A percentile compares a stretch with the other conserved stretches of the same genome.
Evolutionary conservation across 2,113 vertebrate species (phyloP).

Genomic region (Mesoclemmys tuberculata): DNA sequence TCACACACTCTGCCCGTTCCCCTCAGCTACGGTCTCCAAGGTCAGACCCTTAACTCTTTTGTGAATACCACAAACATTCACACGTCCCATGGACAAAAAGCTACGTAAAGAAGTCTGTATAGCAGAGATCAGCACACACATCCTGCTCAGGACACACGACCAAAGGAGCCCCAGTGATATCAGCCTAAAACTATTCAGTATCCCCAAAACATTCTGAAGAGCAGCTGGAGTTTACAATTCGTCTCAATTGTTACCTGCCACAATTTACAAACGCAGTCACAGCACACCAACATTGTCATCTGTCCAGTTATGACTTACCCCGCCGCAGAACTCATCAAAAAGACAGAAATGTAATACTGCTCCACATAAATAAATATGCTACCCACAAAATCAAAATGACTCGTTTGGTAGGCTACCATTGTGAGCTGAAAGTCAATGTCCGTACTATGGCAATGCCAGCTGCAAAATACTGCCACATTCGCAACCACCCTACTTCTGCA

Average conservation of each 20-base stretch:
- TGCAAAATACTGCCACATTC: background rate
- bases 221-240: background rate
- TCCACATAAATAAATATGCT: fast-evolving
- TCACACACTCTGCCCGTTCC: fast-evolving
- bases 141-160: background rate
- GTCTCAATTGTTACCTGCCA: background rate
- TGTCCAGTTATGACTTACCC: background rate
- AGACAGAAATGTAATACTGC: background rate
- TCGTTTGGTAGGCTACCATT: background rate
- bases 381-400: background rate
- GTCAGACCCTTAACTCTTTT: background rate
- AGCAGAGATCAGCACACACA: background rate
- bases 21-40: background rate
- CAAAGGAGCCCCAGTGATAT: background rate
- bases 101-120: fast-evolving
- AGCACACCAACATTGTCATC: fast-evolving
- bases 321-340: fast-evolving
- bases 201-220: fast-evolving
- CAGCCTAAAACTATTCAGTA: background rate
- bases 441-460: background rate
- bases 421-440: background rate
- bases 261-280: fast-evolving
- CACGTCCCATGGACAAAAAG: background rate
- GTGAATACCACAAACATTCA: fast-evolving
- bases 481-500: fast-evolving